phyloP scores from a whole-genome alignment of 2,888 invertebrate species.

The Chironomus tentans region DNA sequence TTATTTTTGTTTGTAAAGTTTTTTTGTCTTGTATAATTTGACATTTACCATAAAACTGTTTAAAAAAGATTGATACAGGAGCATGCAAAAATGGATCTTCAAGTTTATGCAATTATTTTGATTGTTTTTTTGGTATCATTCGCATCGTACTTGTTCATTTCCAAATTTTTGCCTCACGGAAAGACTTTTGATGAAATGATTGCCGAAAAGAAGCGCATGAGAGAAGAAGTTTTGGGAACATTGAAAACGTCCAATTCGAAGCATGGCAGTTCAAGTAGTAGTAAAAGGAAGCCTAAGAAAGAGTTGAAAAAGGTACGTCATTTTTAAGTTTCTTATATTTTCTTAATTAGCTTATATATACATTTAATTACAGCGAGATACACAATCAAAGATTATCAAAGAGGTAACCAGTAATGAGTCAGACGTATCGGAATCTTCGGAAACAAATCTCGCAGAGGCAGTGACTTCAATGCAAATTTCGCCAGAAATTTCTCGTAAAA shows the following conservation, averaged over 20 bases:
- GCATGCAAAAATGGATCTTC: conserved; percentile 38
- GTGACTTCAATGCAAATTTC: background rate
- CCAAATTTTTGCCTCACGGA: conserved; percentile 38
- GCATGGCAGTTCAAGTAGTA: conserved; percentile 7
- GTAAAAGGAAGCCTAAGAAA: conserved; percentile 28
- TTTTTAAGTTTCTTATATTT: no score
- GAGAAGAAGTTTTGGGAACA: conserved; percentile 40
- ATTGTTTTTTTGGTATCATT: conserved; percentile 41
- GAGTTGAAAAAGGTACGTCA: conserved; percentile 26
- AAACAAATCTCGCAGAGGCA: background rate
- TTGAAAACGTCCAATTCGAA: conserved; percentile 30
- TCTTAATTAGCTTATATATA: no score
- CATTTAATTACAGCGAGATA: background rate
- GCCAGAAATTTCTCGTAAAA: background rate
- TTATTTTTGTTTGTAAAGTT: background rate
- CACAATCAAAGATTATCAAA: background rate
- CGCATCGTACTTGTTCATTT: conserved; percentile 40
- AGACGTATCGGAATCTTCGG: conserved; percentile 1
- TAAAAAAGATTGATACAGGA: background rate
- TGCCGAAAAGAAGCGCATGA: conserved; percentile 40
- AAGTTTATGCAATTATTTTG: conserved; percentile 41
- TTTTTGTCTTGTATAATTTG: background rate
- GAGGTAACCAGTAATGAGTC: conserved; percentile 11
- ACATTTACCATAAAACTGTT: background rate
- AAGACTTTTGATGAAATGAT: conserved; percentile 42